phyloP scores from a whole-genome alignment of 2,113 vertebrate species.

The Otolemur garnettii region DNA sequence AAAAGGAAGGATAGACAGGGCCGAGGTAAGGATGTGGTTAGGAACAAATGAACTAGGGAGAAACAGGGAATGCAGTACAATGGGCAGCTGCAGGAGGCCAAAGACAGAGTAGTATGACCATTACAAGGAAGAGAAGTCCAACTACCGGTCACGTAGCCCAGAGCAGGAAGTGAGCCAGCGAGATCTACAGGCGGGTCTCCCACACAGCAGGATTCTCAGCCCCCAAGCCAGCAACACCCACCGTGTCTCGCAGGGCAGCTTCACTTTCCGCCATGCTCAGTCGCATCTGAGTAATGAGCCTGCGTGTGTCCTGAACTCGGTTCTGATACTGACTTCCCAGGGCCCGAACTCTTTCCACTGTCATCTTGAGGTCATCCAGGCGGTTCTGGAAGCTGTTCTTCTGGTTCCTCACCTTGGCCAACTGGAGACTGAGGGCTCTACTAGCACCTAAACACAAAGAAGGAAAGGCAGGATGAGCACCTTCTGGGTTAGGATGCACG shows the following conservation, averaged over 20 bases:
- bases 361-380: slow-evolving; percentile 86
- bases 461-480: background rate
- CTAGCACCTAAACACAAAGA: slow-evolving; percentile 84
- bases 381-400: slow-evolving; percentile 81
- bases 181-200: background rate
- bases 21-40: background rate
- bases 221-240: slow-evolving; percentile 81
- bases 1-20: background rate
- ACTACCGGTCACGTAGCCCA: background rate
- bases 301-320: slow-evolving; percentile 83
- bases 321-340: slow-evolving; percentile 84
- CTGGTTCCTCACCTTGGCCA: slow-evolving; percentile 86
- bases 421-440: slow-evolving; percentile 85
- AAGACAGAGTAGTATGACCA: background rate
- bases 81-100: background rate
- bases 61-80: background rate
- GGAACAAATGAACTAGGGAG: background rate
- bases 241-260: slow-evolving; percentile 81
- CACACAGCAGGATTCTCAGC: rapidly evolving
- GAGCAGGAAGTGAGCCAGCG: background rate
- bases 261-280: slow-evolving; percentile 86
- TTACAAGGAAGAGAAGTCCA: background rate
- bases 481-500: background rate
- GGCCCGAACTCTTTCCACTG: slow-evolving; percentile 60
- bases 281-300: slow-evolving; percentile 87